Percentiles rank a stretch among this genome's conserved stretches.
These are phyloP conservation scores for Habroteleia sp. DNA, from an alignment of 2,888 invertebrate species.

Conservation along the genomic window DNA sequence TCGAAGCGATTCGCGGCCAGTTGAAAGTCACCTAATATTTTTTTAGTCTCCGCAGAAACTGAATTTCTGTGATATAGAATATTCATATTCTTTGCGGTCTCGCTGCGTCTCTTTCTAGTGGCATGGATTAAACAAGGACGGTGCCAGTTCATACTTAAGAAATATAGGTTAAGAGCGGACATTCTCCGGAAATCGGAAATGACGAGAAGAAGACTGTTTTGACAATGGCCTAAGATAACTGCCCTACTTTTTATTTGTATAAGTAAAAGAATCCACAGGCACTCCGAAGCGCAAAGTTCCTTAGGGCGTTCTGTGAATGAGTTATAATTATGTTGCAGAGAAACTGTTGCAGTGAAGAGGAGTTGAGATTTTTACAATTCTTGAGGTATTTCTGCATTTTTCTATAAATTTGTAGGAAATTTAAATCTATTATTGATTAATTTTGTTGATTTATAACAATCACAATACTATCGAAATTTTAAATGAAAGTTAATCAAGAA, in stretches of 20 bases:
- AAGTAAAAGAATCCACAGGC: background rate
- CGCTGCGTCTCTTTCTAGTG: background rate
- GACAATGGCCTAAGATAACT: constrained; percentile 40
- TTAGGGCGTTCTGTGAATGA: too few species aligned
- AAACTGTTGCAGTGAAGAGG: too few species aligned
- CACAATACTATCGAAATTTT: too few species aligned
- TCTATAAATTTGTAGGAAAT: too few species aligned
- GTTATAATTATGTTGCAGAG: too few species aligned
- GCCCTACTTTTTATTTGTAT: constrained; percentile 36
- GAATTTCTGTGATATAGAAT: constrained; percentile 36
- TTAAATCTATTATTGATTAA: too few species aligned
- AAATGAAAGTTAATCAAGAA: too few species aligned
- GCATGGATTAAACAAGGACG: background rate
- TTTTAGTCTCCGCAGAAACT: constrained; percentile 28
- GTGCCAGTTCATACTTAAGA: constrained; percentile 15
- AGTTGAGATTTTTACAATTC: too few species aligned
- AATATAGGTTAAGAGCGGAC: constrained; percentile 49
- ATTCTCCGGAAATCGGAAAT: constrained; percentile 31
- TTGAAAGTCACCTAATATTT: constrained; percentile 36
- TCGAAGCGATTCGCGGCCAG: constrained; percentile 32
- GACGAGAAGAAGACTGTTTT: constrained; percentile 29
- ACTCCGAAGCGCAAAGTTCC: too few species aligned
- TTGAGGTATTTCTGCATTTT: too few species aligned
- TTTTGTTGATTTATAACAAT: too few species aligned
- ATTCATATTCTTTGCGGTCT: constrained; percentile 32